Conservation (phyloP, 2,888 invertebrate species). For the Diarsia rubi region DNA sequence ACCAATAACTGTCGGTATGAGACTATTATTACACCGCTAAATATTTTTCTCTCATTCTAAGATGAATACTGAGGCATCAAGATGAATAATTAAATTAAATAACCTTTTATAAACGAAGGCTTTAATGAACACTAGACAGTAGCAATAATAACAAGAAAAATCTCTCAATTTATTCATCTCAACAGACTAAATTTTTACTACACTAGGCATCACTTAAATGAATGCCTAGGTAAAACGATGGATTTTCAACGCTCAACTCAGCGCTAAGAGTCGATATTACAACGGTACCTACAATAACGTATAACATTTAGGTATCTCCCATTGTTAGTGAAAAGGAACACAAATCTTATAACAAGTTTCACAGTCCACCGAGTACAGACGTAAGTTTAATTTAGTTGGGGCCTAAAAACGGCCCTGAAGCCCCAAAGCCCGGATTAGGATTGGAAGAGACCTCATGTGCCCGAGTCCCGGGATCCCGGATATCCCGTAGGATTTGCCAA, state of each 20-base stretch:
- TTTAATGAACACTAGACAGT: conserved; percentile 11
- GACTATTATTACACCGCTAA: neutral
- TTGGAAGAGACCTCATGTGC: conserved; percentile 45
- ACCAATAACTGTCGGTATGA: neutral
- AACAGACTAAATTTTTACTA: neutral
- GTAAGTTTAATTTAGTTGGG: conserved; percentile 62
- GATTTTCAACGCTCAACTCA: neutral
- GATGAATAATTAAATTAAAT: conserved; percentile 16
- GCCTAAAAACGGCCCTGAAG: conserved; percentile 52
- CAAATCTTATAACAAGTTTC: conserved; percentile 23
- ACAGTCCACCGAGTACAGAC: conserved; percentile 37
- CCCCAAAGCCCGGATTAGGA: conserved; percentile 61
- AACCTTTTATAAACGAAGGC: neutral
- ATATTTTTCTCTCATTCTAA: conserved; percentile 18
- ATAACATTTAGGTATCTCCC: neutral
- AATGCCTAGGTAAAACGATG: neutral
- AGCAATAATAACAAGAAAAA: neutral
- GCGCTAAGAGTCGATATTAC: neutral
- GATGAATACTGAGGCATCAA: neutral
- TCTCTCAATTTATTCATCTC: conserved; percentile 16
- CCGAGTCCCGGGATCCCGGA: conserved; percentile 22
- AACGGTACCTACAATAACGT: neutral
- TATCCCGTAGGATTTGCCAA: conserved; percentile 46
- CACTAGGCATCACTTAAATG: neutral
- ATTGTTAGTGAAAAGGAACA: neutral